These are phyloP conservation scores for Buphagus erythrorhynchus DNA, from an alignment of 2,797 vertebrate species.

Conservation along the genomic window DNA sequence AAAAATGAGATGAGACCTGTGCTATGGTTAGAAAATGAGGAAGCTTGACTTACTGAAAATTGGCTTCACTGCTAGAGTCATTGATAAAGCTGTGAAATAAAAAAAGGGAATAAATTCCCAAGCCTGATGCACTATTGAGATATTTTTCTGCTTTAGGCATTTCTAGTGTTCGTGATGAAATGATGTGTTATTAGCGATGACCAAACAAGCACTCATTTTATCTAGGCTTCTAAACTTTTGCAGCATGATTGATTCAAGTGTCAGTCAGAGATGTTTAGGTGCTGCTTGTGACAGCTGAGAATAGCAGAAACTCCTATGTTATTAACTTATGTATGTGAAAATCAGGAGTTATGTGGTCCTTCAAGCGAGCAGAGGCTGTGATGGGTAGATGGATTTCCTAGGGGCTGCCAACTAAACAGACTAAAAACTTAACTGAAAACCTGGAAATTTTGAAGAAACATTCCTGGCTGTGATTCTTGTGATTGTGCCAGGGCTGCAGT, in stretches of 20 bases:
- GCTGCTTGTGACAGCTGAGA: background rate
- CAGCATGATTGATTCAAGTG: background rate
- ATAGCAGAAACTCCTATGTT: background rate
- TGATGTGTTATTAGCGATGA: background rate
- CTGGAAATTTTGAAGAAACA: background rate
- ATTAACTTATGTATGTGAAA: background rate
- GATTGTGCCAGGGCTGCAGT: background rate
- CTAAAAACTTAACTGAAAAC: background rate
- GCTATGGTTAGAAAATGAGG: background rate
- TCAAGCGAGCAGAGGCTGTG: background rate
- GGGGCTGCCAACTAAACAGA: background rate
- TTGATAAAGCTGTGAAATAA: background rate
- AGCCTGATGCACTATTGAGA: background rate
- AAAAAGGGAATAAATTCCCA: background rate
- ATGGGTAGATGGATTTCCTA: fast-evolving
- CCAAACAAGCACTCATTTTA: background rate
- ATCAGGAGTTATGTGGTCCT: background rate
- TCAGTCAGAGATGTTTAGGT: background rate
- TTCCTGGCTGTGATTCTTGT: background rate
- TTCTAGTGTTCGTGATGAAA: background rate
- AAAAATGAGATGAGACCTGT: background rate
- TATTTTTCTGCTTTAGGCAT: background rate
- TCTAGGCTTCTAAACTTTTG: background rate
- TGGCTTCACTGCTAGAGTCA: background rate
- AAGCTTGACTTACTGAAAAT: background rate